These are phyloP conservation scores for Pseudopodoces humilis DNA, from an alignment of 2,113 vertebrate genomes.

Conservation along the genomic window DNA sequence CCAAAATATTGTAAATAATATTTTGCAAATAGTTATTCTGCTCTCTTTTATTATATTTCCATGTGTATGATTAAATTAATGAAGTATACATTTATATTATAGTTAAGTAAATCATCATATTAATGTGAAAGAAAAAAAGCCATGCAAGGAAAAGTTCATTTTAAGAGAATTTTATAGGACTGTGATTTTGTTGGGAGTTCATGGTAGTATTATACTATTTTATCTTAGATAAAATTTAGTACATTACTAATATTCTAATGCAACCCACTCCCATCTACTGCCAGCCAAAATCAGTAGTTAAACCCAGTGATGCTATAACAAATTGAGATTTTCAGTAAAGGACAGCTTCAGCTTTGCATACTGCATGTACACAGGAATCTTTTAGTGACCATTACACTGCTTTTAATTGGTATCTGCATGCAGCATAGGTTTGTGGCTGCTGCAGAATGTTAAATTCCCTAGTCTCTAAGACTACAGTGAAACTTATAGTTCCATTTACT, in stretches of 20 bases:
- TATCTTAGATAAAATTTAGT: neutral
- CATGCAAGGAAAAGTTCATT: neutral
- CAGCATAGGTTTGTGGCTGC: neutral
- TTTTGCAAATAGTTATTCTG: neutral
- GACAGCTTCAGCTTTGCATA: neutral
- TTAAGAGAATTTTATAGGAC: neutral
- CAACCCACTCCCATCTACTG: neutral
- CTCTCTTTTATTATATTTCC: neutral
- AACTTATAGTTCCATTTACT: neutral
- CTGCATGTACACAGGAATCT: neutral
- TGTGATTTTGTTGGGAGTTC: neutral
- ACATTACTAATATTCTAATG: neutral
- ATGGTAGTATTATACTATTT: neutral
- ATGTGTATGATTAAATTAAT: neutral
- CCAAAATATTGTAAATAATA: neutral
- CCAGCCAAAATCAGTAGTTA: neutral
- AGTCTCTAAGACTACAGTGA: neutral
- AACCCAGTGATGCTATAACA: neutral
- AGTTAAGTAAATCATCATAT: neutral
- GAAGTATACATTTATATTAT: neutral
- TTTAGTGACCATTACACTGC: neutral
- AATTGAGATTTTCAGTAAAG: neutral
- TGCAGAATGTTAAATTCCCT: neutral
- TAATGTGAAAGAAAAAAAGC: neutral
- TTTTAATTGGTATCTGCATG: neutral